Evolutionary conservation across 2,113 vertebrate genomes (phyloP).

Genomic region (Grammomys dolichurus): DNA sequence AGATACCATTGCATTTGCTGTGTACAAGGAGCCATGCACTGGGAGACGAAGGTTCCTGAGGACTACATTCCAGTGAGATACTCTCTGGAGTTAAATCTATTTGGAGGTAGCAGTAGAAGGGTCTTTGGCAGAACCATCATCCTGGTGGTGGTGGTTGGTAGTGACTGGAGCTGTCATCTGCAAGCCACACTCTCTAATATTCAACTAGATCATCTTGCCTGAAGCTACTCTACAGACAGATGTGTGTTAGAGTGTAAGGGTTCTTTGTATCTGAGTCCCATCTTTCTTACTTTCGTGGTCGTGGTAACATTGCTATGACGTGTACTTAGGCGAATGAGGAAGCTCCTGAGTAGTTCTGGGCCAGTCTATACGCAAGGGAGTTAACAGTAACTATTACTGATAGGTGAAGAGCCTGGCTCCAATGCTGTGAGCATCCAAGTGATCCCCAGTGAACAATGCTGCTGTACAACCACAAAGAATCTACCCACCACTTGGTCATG

Average conservation of each 20-base stretch:
- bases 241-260: neutral
- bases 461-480: neutral
- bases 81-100: neutral
- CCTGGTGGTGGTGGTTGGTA: neutral
- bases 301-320: neutral
- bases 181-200: neutral
- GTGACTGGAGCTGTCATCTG: neutral
- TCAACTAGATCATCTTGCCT: neutral
- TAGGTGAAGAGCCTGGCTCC: neutral
- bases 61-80: neutral
- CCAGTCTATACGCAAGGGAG: neutral
- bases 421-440: neutral
- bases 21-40: neutral
- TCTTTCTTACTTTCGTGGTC: constrained; percentile 12
- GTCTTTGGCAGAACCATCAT: constrained; percentile 43
- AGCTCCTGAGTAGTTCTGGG: neutral
- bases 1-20: neutral
- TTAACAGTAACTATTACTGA: neutral
- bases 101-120: constrained; percentile 18
- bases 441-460: neutral
- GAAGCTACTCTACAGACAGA: neutral
- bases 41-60: neutral
- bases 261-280: neutral
- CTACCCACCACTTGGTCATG: neutral
- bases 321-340: neutral